Conservation (phyloP, 2,113 vertebrate species). For the Phalacrocorax brasilianus region DNA sequence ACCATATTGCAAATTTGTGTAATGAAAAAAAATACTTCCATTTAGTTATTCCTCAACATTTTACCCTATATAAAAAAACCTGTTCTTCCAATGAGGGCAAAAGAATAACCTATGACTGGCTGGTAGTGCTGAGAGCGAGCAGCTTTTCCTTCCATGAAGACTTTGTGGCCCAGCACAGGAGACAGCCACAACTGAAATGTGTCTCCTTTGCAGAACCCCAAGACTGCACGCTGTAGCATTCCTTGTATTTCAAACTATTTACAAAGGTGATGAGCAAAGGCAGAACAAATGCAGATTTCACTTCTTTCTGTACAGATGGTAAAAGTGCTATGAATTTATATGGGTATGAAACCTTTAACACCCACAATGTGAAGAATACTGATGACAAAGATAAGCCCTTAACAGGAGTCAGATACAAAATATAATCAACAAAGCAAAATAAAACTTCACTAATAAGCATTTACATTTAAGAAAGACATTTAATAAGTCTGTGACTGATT, state of each 20-base stretch:
- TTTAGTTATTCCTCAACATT: neutral
- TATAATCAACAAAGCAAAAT: neutral
- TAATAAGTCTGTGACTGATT: neutral
- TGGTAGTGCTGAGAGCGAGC: neutral
- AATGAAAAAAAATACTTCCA: neutral
- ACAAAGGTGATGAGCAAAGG: neutral
- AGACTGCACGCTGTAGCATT: neutral
- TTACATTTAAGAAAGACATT: neutral
- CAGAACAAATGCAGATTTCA: neutral
- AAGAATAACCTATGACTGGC: neutral
- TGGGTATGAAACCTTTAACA: neutral
- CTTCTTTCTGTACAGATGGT: neutral
- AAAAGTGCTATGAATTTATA: neutral
- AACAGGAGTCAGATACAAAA: neutral
- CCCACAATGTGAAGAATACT: neutral
- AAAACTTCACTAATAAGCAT: neutral
- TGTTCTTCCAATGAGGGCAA: neutral
- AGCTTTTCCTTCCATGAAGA: neutral
- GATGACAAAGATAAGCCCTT: neutral
- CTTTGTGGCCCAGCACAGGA: neutral
- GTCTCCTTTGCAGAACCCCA: neutral
- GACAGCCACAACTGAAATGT: neutral
- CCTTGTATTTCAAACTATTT: neutral
- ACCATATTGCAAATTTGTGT: neutral
- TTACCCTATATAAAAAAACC: neutral